Evolutionary conservation across 2,113 vertebrate genomes (phyloP), one percentile per base, ranked within the genome.

Genomic region (Mormyrus iriodes): DNA sequence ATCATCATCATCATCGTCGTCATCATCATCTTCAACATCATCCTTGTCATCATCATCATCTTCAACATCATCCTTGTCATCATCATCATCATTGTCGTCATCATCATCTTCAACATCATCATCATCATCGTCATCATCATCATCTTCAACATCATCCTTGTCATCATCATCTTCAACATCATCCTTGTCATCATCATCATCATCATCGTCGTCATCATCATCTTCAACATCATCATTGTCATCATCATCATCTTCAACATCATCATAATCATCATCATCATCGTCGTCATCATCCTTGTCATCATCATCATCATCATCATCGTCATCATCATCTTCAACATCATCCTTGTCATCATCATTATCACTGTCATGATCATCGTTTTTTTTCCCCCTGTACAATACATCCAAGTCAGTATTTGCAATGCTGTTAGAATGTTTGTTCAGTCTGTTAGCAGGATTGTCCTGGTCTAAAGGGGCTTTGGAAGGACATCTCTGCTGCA

Each of bases 321-420:
- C n/a, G 9, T 7, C 52, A 55, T 55, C 53, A 55, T 1, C 53
- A 55, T 6, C 53, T 55, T 55, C 17, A 55, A n/a, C n/a, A n/a
- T n/a, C n/a, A n/a, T n/a, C n/a, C n/a, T n/a, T n/a, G n/a, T 55
- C 5, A 24, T 55, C 53, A 1, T 55, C 7, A 8, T 58, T 5
- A 24, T 24, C 21, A 8, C 24, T 21, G 21, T 58, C 55, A 58
- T 58, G 55, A n/a, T 24, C 55, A 58, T 58, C 55, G 9, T 19
- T 3, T 15, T 82, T 39, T 42, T 12, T 24, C 3, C 10, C 24
- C 10, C 10, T 10, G 9, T 84, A 48, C 21, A 21, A 86, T 87
- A 91, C 90, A 91, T 93, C 90, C 91, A 93, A 91, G 88, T 91
- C 92, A 89, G 89, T 69, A 31, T 73, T 65, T 55, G 65, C 69